Evolutionary conservation across 2,888 invertebrate species (phyloP), one percentile per base, ranked within the genome.

Genomic region (Parnassius mnemosyne): DNA sequence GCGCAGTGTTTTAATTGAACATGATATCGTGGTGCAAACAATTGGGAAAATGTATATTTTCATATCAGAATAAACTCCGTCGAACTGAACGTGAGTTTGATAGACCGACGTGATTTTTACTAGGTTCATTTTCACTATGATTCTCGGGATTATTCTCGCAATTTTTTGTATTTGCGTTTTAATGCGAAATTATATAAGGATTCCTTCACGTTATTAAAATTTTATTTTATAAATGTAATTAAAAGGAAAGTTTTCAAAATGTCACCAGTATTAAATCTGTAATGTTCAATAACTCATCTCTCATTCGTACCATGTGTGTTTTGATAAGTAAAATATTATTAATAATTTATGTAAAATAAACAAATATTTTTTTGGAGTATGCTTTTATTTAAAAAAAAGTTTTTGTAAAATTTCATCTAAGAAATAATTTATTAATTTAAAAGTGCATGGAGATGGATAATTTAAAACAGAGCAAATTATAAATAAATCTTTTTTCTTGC

Each of bases 11-110:
- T 68, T 64, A 71, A 72, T 69, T 66, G 66, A 68, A 67, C 69
- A 44, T 58, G 68, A 66, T 70, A 68, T 65, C 61, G 55, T 60
- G 53, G 57, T 42, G 58, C 54, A 62, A 65, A 66, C 68, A 63
- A 65, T 67, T 61, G 61, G 53, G 65, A 65, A 63, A 71, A 71
- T 70, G 66, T 71, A 67, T 70, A 67, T 67, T 69, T 71, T 67
- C 67, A 69, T 68, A 68, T 67, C 62, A 47, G 64, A 61, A 69
- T 69, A 64, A 65, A 69, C 60, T 66, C 61, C 50, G 55, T 13
- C 43, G 44, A 55, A 63, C 49, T 54, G 60, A 63, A 53, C 25
- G 3, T 20, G 50, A 25, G 34, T 34, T 20, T 20, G 43, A 54
- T 50, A 49, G 53, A 10, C 42, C 5, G 55, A 52, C 47, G 47